Base-by-base conservation (phyloP, 2,797 vertebrate genomes). In the Myripristis murdjan region DNA sequence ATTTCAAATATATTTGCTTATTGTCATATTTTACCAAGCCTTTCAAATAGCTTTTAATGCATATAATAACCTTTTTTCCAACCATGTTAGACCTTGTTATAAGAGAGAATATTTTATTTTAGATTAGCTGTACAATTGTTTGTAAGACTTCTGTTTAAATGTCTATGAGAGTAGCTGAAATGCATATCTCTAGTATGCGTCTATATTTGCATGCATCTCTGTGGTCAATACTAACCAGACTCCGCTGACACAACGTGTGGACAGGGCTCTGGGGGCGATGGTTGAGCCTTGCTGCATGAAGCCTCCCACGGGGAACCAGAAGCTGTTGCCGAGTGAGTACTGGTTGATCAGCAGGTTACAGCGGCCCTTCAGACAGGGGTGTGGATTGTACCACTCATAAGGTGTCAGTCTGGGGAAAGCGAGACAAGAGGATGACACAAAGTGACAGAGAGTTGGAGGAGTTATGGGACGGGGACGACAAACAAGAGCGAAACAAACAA, bases 211-310 rank as follows among this genome's bases (percentile, higher is more conserved):
- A 11, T 7, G 35, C 18, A 37, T 22, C 20, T 52, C 11, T 70
- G 46, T 6, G 14, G 33, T 20, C 12, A 58, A 54, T 70, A 91
- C 98, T 96, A 82, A 99, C 98, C 98, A 99, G 78, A 99, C 98
- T 46, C 98, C 97, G 12, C 97, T 99, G 93, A 99, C 97, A 2
- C 98, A 99, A 59, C 98, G 96, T 0, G 98, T 99, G 56, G 98
- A 99, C 39, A 99, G 87, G 1, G 98, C 98, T 23, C 97, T 95
- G 10, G 98, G 98, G 39, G 97, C 97, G 0, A 99, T 98, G 73
- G 97, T 97, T 70, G 98, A 99, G 60, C 98, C 98, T 75, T 99
- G 98, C 91, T 99, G 98, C 98, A 99, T 99, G 94, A 99, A 99
- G 16, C 98, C 98, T 60, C 98, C 98, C 0, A 99, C 98, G 0